phyloP scores from a whole-genome alignment of 2,888 invertebrate species.

The Diarsia dahlii region DNA sequence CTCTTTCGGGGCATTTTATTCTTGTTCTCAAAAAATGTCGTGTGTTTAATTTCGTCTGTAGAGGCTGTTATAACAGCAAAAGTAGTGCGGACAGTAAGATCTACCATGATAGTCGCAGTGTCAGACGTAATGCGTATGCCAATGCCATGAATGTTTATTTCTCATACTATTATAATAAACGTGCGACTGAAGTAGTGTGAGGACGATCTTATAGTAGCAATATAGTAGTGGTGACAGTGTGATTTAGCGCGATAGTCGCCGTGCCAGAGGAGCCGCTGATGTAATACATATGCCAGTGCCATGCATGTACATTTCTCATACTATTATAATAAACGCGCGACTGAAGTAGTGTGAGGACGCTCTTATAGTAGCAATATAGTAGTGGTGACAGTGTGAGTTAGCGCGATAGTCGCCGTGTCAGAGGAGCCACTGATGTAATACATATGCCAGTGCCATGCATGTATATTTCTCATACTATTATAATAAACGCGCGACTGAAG shows the following conservation, averaged over 20 bases:
- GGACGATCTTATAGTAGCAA: constrained; percentile 37
- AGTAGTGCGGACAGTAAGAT: constrained; percentile 45
- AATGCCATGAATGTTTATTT: constrained; percentile 24
- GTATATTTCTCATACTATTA: constrained; percentile 22
- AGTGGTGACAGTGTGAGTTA: constrained; percentile 59
- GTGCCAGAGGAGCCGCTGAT: constrained; percentile 40
- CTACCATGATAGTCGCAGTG: constrained; percentile 49
- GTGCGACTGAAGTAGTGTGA: too few relatives aligned
- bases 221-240: constrained; percentile 52
- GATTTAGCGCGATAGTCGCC: constrained; percentile 55
- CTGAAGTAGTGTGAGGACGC: too few relatives aligned
- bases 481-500: background rate
- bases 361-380: constrained; percentile 47
- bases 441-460: constrained; percentile 23
- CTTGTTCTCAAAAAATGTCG: background rate
- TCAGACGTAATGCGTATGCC: constrained; percentile 47
- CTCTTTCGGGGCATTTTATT: background rate
- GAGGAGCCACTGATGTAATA: constrained; percentile 43
- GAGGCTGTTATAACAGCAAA: background rate
- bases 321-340: too few relatives aligned
- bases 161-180: too few relatives aligned
- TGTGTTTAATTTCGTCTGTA: background rate
- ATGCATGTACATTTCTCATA: constrained; percentile 13
- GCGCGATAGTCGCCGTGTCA: constrained; percentile 48
- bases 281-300: constrained; percentile 41